These are phyloP conservation scores for Columba janthina DNA, from an alignment of 2,113 vertebrate genomes.

Conservation along the genomic window DNA sequence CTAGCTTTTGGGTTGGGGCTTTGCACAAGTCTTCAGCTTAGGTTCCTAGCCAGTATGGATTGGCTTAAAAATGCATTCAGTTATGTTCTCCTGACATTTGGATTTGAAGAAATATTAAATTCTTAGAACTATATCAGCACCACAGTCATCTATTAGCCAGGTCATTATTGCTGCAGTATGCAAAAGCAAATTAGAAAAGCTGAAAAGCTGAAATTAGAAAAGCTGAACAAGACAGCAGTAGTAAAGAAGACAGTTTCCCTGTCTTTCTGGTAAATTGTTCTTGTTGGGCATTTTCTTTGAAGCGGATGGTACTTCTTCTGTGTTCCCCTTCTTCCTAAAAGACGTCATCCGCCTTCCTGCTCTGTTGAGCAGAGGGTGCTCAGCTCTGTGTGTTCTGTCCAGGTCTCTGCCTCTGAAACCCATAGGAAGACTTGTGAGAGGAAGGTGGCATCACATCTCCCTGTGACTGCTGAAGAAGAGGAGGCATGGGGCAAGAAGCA, in stretches of 20 bases:
- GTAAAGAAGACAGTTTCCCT: background rate
- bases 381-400: background rate
- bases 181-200: background rate
- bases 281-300: background rate
- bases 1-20: background rate
- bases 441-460: background rate
- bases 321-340: background rate
- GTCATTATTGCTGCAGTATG: background rate
- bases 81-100: background rate
- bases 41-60: background rate
- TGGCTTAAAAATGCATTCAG: background rate
- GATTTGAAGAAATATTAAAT: background rate
- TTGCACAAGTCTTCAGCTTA: background rate
- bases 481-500: background rate
- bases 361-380: background rate
- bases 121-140: background rate
- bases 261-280: background rate
- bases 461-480: background rate
- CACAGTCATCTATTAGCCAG: background rate
- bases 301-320: background rate
- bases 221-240: background rate
- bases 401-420: background rate
- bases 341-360: background rate
- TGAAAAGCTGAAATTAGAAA: background rate
- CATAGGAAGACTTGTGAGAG: background rate